Evolutionary conservation across 2,797 vertebrate species (phyloP).

Genomic region (Bradypus variegatus): DNA sequence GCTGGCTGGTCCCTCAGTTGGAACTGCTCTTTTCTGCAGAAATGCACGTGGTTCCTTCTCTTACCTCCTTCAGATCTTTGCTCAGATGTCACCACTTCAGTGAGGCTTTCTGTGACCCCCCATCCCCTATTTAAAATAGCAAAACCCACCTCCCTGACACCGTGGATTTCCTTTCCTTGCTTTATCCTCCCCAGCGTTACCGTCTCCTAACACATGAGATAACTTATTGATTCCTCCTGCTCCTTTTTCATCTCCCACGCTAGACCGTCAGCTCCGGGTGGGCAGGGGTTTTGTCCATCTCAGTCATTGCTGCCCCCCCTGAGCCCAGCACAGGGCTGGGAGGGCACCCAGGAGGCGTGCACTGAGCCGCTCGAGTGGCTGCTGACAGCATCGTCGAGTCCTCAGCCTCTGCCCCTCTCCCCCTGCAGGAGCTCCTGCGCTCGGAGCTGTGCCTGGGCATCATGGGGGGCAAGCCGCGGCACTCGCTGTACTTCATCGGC

Average conservation of each 20-base stretch:
- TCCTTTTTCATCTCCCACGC: neutral
- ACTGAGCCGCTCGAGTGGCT: no score
- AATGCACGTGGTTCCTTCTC: neutral
- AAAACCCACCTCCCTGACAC: no score
- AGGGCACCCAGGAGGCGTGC: neutral
- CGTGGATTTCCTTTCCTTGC: neutral
- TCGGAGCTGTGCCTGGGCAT: slow-evolving; percentile 89
- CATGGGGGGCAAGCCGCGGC: slow-evolving; percentile 91
- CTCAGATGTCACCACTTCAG: neutral
- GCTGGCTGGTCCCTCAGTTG: neutral
- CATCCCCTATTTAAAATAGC: neutral
- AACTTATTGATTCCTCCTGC: neutral
- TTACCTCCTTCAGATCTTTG: neutral
- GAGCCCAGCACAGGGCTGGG: neutral
- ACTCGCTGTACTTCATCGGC: slow-evolving; percentile 90
- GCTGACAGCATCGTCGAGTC: no score
- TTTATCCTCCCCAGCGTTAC: neutral
- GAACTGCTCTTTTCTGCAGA: neutral
- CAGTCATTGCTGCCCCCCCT: neutral
- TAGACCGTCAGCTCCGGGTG: neutral
- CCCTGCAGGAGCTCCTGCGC: slow-evolving; percentile 83
- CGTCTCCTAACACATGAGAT: neutral
- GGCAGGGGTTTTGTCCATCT: neutral
- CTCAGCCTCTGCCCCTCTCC: neutral
- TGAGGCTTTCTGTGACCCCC: neutral